phyloP scores from a whole-genome alignment of 2,113 vertebrate genomes.

The Laticauda laticaudata region DNA sequence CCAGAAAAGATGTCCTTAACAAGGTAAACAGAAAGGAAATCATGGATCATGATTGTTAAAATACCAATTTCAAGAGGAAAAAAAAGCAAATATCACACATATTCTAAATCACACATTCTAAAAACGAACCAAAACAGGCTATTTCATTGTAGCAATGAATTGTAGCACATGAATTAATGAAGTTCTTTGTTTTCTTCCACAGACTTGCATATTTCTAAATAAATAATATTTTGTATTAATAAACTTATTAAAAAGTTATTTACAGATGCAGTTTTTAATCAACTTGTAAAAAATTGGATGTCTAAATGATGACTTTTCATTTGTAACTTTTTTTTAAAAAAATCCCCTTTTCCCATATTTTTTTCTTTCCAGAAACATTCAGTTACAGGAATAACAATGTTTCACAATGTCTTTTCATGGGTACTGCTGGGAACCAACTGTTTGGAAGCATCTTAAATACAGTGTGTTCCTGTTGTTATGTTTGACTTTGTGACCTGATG shows the following conservation, averaged over 20 bases:
- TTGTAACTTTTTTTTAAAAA: not conserved
- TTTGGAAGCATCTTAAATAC: not conserved
- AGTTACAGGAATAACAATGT: not conserved
- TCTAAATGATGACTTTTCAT: not conserved
- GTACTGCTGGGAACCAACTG: not conserved
- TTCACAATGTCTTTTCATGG: not conserved
- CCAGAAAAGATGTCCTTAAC: not conserved
- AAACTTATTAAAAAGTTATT: not conserved
- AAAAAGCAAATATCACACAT: not conserved
- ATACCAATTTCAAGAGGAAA: not conserved
- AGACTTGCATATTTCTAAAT: not conserved
- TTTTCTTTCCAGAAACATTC: not conserved
- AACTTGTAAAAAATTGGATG: not conserved
- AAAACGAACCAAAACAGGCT: not conserved
- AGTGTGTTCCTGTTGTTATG: not conserved
- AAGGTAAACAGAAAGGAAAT: not conserved
- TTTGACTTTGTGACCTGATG: not conserved
- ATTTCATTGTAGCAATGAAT: not conserved
- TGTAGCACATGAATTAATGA: not conserved
- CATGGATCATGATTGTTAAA: not conserved
- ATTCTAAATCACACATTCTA: not conserved
- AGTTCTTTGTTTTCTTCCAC: not conserved
- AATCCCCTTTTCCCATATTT: not conserved
- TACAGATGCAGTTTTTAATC: not conserved
- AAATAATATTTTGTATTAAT: not conserved